Evolutionary conservation across 2,113 vertebrate species (phyloP).

Genomic region (Sterrhoptilus dennistouni): DNA sequence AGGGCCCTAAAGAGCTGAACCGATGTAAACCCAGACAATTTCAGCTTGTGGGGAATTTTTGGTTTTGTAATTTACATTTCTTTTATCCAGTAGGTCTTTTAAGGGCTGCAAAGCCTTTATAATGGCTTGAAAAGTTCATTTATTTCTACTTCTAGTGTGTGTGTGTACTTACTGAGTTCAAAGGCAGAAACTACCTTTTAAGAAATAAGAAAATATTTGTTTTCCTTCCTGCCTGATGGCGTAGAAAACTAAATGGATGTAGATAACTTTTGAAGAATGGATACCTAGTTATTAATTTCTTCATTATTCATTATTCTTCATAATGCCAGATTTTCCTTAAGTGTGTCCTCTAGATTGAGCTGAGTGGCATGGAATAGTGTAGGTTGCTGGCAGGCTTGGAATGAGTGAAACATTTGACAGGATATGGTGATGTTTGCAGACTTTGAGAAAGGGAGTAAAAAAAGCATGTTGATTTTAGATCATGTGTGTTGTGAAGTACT

Average conservation of each 20-base stretch:
- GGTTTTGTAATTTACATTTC: background rate
- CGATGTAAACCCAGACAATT: background rate
- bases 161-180: background rate
- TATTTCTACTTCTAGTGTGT: background rate
- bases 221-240: background rate
- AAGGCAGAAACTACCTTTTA: slow-evolving; percentile 6
- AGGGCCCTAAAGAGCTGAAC: background rate
- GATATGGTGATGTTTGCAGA: background rate
- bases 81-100: background rate
- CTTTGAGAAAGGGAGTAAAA: background rate
- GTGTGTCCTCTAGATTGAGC: background rate
- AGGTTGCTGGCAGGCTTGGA: background rate
- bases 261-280: background rate
- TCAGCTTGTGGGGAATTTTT: background rate
- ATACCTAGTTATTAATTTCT: background rate
- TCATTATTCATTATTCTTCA: background rate
- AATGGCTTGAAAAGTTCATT: background rate
- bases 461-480: background rate
- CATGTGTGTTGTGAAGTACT: background rate
- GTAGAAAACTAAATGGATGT: background rate
- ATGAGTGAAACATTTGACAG: background rate
- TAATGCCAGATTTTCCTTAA: background rate
- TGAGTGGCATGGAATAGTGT: background rate
- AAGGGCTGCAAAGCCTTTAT: background rate
- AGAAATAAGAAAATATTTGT: background rate